Percentiles rank a stretch among this genome's conserved stretches.
These are phyloP conservation scores for Hydropsyche tenuis DNA, from an alignment of 1,140 invertebrate species.

Conservation along the genomic window DNA sequence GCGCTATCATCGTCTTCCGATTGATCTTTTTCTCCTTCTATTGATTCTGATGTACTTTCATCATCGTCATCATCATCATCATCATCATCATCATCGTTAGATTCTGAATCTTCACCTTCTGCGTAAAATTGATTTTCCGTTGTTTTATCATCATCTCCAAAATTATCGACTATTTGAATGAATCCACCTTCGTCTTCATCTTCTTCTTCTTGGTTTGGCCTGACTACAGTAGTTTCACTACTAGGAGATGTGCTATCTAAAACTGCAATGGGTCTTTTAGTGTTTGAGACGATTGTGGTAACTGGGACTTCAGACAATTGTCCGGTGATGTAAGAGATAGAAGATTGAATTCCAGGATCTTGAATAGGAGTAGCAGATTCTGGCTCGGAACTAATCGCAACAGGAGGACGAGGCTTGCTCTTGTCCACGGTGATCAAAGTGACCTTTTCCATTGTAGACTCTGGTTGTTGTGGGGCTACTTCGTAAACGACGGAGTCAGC, in stretches of 20 bases:
- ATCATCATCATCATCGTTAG: conserved; percentile 45
- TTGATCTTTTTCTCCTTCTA: conserved; percentile 29
- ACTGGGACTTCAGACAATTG: conserved; percentile 59
- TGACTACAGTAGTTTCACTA: background rate
- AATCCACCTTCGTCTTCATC: conserved; percentile 59
- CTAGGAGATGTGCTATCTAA: conserved; percentile 39
- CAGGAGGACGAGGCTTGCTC: conserved; percentile 30
- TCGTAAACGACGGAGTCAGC: conserved; percentile 34
- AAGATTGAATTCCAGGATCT: conserved; percentile 59
- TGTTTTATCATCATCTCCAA: conserved; percentile 57
- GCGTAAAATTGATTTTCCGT: conserved; percentile 52
- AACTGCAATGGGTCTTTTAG: conserved; percentile 36
- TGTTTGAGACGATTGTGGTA: conserved; percentile 55
- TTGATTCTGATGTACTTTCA: conserved; percentile 40
- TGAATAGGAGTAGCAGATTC: conserved; percentile 55
- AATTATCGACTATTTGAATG: conserved; percentile 57
- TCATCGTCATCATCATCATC: conserved; percentile 53
- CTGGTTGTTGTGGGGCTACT: background rate
- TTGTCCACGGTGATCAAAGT: conserved; percentile 33
- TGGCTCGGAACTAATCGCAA: conserved; percentile 21
- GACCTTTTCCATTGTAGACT: conserved; percentile 43
- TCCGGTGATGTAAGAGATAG: conserved; percentile 61
- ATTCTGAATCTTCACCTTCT: conserved; percentile 32
- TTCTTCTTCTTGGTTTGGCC: conserved; percentile 36
- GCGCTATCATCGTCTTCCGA: conserved; percentile 41